Evolutionary conservation across 2,888 invertebrate genomes (phyloP).

Genomic region (Dione vanillae): DNA sequence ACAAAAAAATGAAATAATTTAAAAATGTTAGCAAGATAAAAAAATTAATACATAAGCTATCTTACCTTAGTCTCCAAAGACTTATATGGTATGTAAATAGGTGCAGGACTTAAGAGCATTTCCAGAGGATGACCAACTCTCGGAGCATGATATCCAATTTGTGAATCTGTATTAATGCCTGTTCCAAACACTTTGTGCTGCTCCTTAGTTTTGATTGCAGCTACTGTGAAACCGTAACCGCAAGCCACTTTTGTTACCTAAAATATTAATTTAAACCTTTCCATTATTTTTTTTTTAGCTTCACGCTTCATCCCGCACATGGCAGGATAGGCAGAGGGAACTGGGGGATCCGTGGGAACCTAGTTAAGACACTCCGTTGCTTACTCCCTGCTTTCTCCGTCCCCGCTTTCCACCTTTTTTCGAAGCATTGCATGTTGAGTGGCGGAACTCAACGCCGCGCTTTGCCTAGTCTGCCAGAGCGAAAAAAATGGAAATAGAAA

Average conservation of each 20-base stretch:
- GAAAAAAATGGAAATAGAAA: no score
- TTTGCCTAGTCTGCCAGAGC: no score
- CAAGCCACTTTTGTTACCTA: constrained; percentile 88
- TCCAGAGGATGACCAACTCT: constrained; percentile 87
- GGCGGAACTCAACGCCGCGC: no score
- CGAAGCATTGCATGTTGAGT: no score
- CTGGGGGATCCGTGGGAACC: no score
- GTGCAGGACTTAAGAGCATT: constrained; percentile 88
- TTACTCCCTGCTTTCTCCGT: no score
- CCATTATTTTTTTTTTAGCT: no score
- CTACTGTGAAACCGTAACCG: constrained; percentile 95
- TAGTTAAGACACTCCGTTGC: no score
- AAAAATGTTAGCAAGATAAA: neutral
- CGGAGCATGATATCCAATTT: constrained; percentile 90
- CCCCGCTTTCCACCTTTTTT: no score
- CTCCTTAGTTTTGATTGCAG: constrained; percentile 87
- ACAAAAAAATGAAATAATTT: neutral
- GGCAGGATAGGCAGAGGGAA: no score
- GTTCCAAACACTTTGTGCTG: constrained; percentile 91
- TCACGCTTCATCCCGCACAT: no score
- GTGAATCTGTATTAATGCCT: constrained; percentile 96
- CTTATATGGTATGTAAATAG: constrained; percentile 87
- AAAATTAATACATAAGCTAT: neutral
- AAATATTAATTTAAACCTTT: constrained; percentile 9
- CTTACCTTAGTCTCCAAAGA: constrained; percentile 81